A percentile compares a stretch with the other conserved stretches of the same genome.
phyloP scores from a whole-genome alignment of 2,113 vertebrate species.

The Tapirus terrestris region DNA sequence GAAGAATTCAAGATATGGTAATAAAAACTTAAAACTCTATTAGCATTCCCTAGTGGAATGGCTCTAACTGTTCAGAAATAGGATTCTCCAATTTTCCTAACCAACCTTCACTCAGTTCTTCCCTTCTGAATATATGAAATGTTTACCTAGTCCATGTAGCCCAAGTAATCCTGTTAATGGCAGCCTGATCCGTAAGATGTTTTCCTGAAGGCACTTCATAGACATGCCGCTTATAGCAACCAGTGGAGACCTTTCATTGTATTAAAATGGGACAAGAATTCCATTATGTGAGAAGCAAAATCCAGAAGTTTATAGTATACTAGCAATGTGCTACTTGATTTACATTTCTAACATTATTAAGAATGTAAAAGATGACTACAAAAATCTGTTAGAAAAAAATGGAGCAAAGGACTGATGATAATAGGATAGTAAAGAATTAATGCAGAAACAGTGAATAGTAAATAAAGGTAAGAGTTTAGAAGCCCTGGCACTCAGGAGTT shows the following conservation, averaged over 20 bases:
- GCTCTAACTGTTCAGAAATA: background rate
- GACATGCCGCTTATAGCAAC: constrained; percentile 96
- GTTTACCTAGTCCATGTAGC: constrained; percentile 98
- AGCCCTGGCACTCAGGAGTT: background rate
- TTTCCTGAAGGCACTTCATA: constrained; percentile 99
- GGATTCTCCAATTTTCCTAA: background rate
- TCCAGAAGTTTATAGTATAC: background rate
- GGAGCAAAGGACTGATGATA: background rate
- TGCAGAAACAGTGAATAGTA: background rate
- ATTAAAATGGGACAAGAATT: constrained; percentile 58
- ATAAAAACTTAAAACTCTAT: background rate
- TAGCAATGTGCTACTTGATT: background rate
- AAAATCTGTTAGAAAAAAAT: background rate
- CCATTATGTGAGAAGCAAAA: background rate
- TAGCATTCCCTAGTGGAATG: background rate
- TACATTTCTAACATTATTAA: background rate
- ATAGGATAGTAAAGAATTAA: background rate
- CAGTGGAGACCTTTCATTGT: constrained; percentile 93
- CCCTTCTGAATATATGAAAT: background rate
- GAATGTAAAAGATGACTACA: background rate
- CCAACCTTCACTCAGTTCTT: background rate
- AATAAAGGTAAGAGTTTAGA: background rate
- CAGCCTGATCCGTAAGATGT: constrained; percentile 93
- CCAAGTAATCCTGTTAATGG: constrained; percentile 98
- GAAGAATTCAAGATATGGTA: background rate